These are phyloP conservation scores for Yponomeuta sedellus DNA, from an alignment of 2,888 invertebrate genomes.

Conservation along the genomic window DNA sequence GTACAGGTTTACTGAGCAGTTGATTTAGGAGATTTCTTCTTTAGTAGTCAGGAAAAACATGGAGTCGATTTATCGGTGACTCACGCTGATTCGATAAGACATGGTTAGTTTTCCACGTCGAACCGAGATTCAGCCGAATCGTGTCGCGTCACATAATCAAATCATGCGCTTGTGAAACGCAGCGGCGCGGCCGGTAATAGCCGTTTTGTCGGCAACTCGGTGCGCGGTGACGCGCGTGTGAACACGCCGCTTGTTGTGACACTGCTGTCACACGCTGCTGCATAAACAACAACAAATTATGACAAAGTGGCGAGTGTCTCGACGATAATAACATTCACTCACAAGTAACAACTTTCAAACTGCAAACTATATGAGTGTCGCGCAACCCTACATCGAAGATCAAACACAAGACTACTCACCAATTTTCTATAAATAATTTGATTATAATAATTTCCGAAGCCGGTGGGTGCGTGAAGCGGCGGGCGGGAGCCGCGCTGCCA, in stretches of 20 bases:
- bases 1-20: neutral
- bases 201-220: neutral
- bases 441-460: neutral
- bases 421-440: neutral
- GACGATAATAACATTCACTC: too few relatives aligned
- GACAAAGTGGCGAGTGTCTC: neutral
- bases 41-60: neutral
- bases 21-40: neutral
- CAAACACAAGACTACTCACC: too few relatives aligned
- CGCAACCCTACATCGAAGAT: too few relatives aligned
- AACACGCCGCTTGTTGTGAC: neutral
- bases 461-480: neutral
- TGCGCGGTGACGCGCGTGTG: neutral
- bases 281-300: neutral
- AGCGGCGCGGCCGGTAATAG: neutral
- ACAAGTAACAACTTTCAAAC: too few relatives aligned
- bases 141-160: constrained; percentile 1
- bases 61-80: neutral
- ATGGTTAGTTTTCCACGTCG: neutral
- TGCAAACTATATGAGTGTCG: too few relatives aligned
- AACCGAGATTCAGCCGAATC: neutral
- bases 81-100: neutral
- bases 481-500: neutral
- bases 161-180: neutral
- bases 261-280: neutral